Conservation (phyloP, 2,888 invertebrate species). For the Sarcophaga variegata region DNA sequence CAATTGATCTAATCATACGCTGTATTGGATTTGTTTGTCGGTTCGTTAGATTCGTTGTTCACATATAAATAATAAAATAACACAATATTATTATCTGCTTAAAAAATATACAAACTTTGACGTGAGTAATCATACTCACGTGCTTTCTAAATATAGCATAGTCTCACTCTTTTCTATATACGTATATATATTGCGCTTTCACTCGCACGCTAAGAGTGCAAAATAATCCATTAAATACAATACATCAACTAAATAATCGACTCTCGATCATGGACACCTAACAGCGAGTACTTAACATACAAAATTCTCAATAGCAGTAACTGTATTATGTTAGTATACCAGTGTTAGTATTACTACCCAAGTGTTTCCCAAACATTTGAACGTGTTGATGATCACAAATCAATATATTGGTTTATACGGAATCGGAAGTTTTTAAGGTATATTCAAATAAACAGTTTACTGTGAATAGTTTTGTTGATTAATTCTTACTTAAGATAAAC, state of each 20-base stretch:
- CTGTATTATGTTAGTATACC: too few relatives aligned
- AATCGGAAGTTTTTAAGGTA: too few relatives aligned
- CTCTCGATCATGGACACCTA: constrained; percentile 44
- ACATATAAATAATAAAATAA: constrained; percentile 28
- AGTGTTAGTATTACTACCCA: too few relatives aligned
- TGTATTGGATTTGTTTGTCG: constrained; percentile 30
- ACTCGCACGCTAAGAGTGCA: constrained; percentile 41
- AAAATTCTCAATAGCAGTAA: too few relatives aligned
- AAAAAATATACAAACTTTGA: constrained; percentile 40
- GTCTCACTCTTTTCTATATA: constrained; percentile 20
- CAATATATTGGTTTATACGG: too few relatives aligned
- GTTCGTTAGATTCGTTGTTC: constrained; percentile 4
- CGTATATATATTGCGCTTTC: constrained; percentile 47
- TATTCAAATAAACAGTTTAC: too few relatives aligned
- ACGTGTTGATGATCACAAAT: too few relatives aligned
- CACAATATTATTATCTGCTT: constrained; percentile 32
- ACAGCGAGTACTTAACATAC: background rate
- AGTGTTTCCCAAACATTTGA: too few relatives aligned
- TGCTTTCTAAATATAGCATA: constrained; percentile 77
- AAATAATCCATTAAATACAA: constrained; percentile 36
- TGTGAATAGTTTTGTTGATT: too few relatives aligned
- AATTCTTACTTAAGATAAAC: too few relatives aligned
- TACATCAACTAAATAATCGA: constrained; percentile 9
- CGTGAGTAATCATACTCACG: constrained; percentile 78
- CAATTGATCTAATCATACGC: constrained; percentile 36